Percentiles rank a stretch among this genome's conserved stretches.
These are phyloP conservation scores for Solenodon paradoxus DNA, from an alignment of 2,113 vertebrate genomes.

Conservation along the genomic window DNA sequence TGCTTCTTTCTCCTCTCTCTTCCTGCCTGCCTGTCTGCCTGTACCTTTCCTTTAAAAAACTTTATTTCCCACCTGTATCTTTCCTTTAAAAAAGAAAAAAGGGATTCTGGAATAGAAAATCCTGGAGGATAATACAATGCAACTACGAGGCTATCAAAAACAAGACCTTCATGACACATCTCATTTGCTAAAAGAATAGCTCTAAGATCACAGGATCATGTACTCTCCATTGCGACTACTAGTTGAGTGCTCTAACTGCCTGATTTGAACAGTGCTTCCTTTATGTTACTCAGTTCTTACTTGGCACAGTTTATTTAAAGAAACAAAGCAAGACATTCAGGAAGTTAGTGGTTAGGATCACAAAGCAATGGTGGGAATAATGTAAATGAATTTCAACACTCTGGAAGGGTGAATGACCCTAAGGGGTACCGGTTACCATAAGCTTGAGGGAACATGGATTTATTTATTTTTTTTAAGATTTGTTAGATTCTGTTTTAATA, in stretches of 20 bases:
- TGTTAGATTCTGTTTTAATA: constrained; percentile 26
- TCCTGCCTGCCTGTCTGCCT: no score
- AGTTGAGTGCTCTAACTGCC: not conserved
- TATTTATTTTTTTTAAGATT: not conserved
- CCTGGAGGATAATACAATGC: not conserved
- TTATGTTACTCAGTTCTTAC: constrained; percentile 17
- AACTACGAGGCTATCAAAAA: not conserved
- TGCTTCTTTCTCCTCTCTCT: no score
- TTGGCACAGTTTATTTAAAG: constrained; percentile 43
- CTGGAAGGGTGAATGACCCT: not conserved
- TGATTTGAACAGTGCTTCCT: constrained; percentile 28
- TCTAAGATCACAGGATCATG: not conserved
- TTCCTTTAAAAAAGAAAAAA: no score
- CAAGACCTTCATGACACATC: not conserved
- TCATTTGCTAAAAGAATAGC: not conserved
- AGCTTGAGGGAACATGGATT: not conserved
- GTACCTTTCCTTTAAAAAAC: no score
- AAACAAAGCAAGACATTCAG: constrained; percentile 47
- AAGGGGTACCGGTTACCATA: not conserved
- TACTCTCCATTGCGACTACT: not conserved
- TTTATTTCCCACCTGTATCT: no score
- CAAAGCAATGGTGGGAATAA: not conserved
- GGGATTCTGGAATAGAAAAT: no score
- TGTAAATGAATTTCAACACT: not conserved
- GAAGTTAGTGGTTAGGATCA: constrained; percentile 41